Percentiles rank a stretch among this genome's conserved stretches.
These are phyloP conservation scores for Tetramorium parvispinum DNA, from an alignment of 1,140 invertebrate genomes.

Conservation along the genomic window DNA sequence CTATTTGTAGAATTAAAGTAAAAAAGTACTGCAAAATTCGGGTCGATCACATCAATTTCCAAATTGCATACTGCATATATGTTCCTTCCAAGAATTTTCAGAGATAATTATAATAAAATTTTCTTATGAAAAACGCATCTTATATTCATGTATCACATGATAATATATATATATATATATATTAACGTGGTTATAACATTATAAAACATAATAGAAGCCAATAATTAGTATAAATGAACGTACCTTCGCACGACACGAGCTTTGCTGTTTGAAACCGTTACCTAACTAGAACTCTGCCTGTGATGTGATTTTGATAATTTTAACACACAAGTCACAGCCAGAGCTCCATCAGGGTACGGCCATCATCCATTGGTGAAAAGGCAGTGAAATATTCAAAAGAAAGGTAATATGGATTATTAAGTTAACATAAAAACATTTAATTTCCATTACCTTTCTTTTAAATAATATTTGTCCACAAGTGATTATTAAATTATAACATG, in stretches of 20 bases:
- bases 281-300: constrained; percentile 96
- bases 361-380: constrained; percentile 68
- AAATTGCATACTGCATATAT: neutral
- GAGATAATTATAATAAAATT: neutral
- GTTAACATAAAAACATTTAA: neutral
- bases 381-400: constrained; percentile 49
- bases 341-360: constrained; percentile 90
- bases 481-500: constrained; percentile 49
- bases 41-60: constrained; percentile 6
- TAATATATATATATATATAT: too few species aligned
- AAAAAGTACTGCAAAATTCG: constrained; percentile 38
- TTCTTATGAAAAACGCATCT: neutral
- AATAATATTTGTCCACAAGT: constrained; percentile 12
- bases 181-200: neutral
- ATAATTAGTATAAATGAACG: constrained; percentile 64
- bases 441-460: constrained; percentile 34
- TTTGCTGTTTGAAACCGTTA: constrained; percentile 83
- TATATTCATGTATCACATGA: neutral
- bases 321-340: constrained; percentile 92
- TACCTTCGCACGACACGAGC: constrained; percentile 66
- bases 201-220: constrained; percentile 27
- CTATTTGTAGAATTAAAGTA: neutral
- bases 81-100: neutral
- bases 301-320: constrained; percentile 90
- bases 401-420: constrained; percentile 37